Conservation (phyloP, 2,113 vertebrate genomes). For the Ciconia boyciana region DNA sequence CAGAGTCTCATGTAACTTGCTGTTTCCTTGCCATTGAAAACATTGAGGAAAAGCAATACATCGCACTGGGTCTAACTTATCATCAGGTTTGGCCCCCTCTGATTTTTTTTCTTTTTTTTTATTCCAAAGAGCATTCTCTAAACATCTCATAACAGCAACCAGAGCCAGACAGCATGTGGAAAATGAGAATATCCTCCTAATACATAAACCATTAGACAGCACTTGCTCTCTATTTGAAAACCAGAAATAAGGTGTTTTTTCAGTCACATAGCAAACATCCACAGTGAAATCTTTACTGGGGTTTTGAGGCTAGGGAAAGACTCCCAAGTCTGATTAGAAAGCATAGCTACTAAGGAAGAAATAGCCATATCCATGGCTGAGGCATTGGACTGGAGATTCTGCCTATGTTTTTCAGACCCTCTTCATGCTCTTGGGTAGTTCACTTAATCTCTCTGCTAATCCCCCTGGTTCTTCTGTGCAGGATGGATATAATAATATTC, state of each 20-base stretch:
- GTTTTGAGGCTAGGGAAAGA: background rate
- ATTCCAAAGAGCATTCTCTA: background rate
- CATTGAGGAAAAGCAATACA: background rate
- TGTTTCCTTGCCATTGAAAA: conserved; percentile 1
- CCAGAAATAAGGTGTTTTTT: conserved; percentile 1
- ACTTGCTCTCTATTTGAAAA: conserved; percentile 10
- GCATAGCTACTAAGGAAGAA: background rate
- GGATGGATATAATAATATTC: background rate
- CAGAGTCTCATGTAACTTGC: background rate
- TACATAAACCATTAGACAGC: background rate
- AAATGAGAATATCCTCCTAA: conserved; percentile 27
- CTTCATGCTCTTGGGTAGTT: background rate
- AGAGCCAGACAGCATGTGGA: background rate
- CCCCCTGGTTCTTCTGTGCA: background rate
- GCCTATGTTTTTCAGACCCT: background rate
- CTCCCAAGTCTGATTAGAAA: background rate
- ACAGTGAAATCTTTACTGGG: background rate
- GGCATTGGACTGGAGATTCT: background rate
- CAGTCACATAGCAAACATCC: background rate
- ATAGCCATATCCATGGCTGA: background rate
- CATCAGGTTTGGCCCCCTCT: background rate
- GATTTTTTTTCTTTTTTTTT: background rate
- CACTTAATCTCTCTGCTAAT: background rate
- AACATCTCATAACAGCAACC: background rate
- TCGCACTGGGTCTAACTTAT: background rate